A percentile compares a stretch with the other conserved stretches of the same genome.
Conservation (phyloP, 1,140 invertebrate species). For the Macrotrachela quadricornifera region DNA sequence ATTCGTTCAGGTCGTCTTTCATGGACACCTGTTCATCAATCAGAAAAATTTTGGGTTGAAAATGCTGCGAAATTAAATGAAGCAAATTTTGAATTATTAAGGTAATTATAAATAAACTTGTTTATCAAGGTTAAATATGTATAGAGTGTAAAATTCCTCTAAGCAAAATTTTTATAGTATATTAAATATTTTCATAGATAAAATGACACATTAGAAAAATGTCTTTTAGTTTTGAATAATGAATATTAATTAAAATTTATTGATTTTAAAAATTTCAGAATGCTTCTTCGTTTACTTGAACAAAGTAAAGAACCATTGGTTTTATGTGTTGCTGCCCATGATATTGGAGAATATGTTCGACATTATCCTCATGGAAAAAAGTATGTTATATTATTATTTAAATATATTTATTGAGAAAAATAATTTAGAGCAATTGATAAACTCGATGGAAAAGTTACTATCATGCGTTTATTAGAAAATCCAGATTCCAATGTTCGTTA, state of each 20-base stretch:
- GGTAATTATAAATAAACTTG: conserved; percentile 40
- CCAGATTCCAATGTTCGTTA: conserved; percentile 96
- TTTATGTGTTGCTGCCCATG: conserved; percentile 85
- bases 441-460: conserved; percentile 81
- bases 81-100: conserved; percentile 65
- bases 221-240: neutral
- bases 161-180: too few relatives aligned
- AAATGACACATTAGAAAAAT: neutral
- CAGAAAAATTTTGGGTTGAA: conserved; percentile 96
- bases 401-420: neutral
- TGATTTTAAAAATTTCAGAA: too few relatives aligned
- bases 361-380: conserved; percentile 95
- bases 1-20: conserved; percentile 80
- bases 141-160: too few relatives aligned
- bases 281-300: neutral
- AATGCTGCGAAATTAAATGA: conserved; percentile 86
- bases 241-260: too few relatives aligned
- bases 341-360: conserved; percentile 96
- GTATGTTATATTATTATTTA: conserved; percentile 39
- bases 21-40: conserved; percentile 99
- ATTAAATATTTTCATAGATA: neutral
- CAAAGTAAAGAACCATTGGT: conserved; percentile 75
- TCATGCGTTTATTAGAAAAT: conserved; percentile 85
- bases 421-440: conserved; percentile 79
- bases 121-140: conserved; percentile 98